phyloP scores from a whole-genome alignment of 2,888 invertebrate species.

The Lasioglossum villosulum region DNA sequence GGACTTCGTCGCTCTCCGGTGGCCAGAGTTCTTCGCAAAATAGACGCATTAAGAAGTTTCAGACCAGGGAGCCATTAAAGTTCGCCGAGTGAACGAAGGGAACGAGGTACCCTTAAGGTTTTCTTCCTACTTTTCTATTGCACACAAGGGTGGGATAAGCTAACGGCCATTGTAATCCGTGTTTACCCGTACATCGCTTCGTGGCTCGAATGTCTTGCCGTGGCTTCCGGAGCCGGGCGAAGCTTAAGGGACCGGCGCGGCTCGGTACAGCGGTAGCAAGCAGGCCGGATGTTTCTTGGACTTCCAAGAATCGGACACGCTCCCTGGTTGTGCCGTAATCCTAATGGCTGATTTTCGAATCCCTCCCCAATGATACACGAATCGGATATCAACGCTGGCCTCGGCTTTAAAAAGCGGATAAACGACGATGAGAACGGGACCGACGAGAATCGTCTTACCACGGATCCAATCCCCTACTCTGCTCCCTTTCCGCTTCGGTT shows the following conservation, averaged over 20 bases:
- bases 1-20: background rate
- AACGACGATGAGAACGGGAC: background rate
- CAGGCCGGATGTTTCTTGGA: constrained; percentile 12
- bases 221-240: background rate
- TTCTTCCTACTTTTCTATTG: constrained; percentile 47
- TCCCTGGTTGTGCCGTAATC: background rate
- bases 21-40: constrained; percentile 18
- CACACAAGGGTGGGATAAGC: constrained; percentile 46
- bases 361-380: background rate
- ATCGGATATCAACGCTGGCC: background rate
- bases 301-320: constrained; percentile 9
- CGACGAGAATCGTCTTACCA: background rate
- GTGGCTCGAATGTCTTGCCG: constrained; percentile 29
- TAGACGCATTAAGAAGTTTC: constrained; percentile 31
- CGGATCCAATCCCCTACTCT: background rate
- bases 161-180: constrained; percentile 28
- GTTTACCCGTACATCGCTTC: constrained; percentile 32
- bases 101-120: constrained; percentile 37
- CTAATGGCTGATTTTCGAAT: constrained; percentile 7
- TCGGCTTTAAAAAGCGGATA: background rate
- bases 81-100: constrained; percentile 16
- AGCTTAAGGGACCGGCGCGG: constrained; percentile 7
- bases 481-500: background rate
- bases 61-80: constrained; percentile 28
- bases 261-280: background rate